Evolutionary conservation across 2,797 vertebrate genomes (phyloP).

Genomic region (Numenius phaeopus): DNA sequence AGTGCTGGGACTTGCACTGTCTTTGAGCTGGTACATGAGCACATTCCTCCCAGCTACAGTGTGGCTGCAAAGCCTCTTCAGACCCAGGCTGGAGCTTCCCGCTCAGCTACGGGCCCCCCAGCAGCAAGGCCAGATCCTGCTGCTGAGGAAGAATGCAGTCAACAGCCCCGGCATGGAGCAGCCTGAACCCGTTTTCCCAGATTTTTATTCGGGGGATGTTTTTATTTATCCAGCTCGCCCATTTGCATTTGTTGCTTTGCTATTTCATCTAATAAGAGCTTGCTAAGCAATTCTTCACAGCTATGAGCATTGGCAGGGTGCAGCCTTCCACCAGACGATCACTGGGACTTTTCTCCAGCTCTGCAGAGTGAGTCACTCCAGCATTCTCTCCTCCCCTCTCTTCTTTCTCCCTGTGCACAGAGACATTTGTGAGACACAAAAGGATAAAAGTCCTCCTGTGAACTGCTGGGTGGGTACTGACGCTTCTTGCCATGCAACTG

Average conservation of each 20-base stretch:
- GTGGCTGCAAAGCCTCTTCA: not conserved
- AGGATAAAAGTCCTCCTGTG: not conserved
- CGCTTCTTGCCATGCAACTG: not conserved
- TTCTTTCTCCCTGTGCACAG: not conserved
- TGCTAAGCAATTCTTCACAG: not conserved
- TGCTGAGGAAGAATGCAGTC: not conserved
- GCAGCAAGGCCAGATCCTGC: not conserved
- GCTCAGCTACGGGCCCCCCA: fast-evolving
- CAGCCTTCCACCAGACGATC: not conserved
- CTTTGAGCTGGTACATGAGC: not conserved
- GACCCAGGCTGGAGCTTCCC: not conserved
- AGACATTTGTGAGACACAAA: conserved; percentile 12
- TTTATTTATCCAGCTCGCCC: conserved; percentile 24
- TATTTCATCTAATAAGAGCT: not conserved
- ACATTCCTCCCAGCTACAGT: not conserved
- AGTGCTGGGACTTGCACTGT: not conserved
- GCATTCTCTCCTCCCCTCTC: not conserved
- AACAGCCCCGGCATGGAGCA: not conserved
- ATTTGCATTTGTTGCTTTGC: conserved; percentile 14
- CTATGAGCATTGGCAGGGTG: not conserved
- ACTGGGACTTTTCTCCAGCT: not conserved
- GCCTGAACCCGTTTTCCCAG: not conserved
- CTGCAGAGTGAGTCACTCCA: not conserved
- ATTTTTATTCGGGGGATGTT: not conserved
- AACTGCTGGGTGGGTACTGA: conserved; percentile 2